A percentile compares a stretch with the other conserved stretches of the same genome.
Evolutionary conservation across 1,140 invertebrate genomes (phyloP).

Genomic region (Apocrypta bakeri): DNA sequence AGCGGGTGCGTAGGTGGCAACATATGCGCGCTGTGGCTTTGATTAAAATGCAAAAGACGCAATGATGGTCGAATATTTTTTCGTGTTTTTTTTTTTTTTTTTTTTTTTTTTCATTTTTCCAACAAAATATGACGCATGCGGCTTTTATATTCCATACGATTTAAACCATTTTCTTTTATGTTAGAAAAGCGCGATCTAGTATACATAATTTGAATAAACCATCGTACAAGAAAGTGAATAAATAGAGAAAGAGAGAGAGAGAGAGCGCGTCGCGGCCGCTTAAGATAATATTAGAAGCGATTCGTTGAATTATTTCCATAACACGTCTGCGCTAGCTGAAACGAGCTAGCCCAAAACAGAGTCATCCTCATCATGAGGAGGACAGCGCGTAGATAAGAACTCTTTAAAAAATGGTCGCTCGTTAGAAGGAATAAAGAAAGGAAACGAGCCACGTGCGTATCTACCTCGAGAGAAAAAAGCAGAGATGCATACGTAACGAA

Average conservation of each 20-base stretch:
- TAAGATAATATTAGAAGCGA: conserved; percentile 2
- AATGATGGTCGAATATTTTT: not conserved
- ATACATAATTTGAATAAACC: too few relatives aligned
- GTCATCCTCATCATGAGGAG: not conserved
- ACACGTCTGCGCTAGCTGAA: not conserved
- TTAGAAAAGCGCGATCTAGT: too few relatives aligned
- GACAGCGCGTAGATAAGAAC: not conserved
- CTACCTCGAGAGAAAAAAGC: not conserved
- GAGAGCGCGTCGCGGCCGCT: too few relatives aligned
- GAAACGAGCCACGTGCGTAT: not conserved
- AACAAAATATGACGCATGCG: not conserved
- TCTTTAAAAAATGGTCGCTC: conserved; percentile 33
- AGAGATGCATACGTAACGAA: not conserved
- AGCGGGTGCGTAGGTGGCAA: not conserved
- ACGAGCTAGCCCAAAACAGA: not conserved
- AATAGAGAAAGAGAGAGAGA: too few relatives aligned
- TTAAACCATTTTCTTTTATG: too few relatives aligned
- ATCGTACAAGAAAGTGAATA: too few relatives aligned
- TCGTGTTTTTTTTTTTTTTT: not conserved
- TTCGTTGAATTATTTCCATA: conserved; percentile 13
- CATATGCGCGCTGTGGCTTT: not conserved
- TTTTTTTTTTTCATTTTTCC: not conserved
- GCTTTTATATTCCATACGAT: too few relatives aligned
- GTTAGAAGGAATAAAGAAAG: not conserved
- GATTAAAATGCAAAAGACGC: not conserved